Conservation (phyloP, 2,797 vertebrate genomes). For the Chaetodon trifasciatus region DNA sequence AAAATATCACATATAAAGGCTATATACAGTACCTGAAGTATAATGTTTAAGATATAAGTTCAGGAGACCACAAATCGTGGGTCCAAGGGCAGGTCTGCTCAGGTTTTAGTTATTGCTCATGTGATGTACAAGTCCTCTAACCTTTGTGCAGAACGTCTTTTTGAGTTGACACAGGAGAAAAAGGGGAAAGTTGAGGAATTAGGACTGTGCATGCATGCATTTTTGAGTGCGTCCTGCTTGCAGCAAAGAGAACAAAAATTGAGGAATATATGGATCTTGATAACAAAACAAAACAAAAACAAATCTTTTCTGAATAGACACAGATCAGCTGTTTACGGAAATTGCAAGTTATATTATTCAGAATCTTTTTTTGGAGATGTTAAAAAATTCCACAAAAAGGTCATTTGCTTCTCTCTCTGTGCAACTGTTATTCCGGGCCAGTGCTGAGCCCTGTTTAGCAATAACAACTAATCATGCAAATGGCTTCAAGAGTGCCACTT, state of each 20-base stretch:
- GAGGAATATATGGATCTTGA: background rate
- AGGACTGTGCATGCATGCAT: background rate
- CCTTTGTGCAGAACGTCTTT: background rate
- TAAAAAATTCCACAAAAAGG: conserved; percentile 30
- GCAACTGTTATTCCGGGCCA: conserved; percentile 60
- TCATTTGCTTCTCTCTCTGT: conserved; percentile 45
- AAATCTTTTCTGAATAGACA: conserved; percentile 18
- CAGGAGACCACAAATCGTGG: conserved; percentile 40
- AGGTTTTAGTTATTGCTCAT: conserved; percentile 37
- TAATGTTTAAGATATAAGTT: conserved; percentile 68
- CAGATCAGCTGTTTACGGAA: conserved; percentile 36
- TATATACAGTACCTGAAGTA: conserved; percentile 65
- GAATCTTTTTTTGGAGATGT: background rate
- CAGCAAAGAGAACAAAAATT: background rate
- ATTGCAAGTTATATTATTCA: conserved; percentile 2
- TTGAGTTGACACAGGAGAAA: background rate
- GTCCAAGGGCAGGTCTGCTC: conserved; percentile 30
- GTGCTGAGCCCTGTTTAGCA: conserved; percentile 55
- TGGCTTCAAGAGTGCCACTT: conserved; percentile 69
- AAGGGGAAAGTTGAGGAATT: background rate
- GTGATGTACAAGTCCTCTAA: conserved; percentile 25
- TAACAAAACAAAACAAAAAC: background rate
- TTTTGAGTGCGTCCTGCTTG: background rate
- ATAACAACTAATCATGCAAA: conserved; percentile 81
- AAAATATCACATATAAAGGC: conserved; percentile 73